Evolutionary conservation across 2,113 vertebrate genomes (phyloP).

Genomic region (Scophthalmus maximus): DNA sequence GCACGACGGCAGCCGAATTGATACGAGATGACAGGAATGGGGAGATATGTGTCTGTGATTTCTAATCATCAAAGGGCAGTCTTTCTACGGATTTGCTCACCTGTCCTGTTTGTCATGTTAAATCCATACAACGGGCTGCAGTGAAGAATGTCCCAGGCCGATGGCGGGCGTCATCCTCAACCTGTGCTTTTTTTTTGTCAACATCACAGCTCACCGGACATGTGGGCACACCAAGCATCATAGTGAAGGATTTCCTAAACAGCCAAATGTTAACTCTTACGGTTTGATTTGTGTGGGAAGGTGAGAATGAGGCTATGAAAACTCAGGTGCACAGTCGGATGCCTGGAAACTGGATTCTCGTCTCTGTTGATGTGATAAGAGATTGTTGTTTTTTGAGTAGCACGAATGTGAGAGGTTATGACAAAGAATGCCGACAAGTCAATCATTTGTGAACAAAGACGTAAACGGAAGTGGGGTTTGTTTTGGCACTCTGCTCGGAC

Average conservation of each 20-base stretch:
- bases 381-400: no score
- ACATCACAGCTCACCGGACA: constrained; percentile 3
- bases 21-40: constrained; percentile 31
- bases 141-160: neutral
- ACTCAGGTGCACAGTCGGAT: constrained; percentile 6
- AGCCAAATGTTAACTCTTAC: neutral
- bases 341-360: no score
- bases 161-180: constrained; percentile 22
- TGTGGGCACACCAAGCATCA: constrained; percentile 3
- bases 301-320: constrained; percentile 4
- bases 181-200: constrained; percentile 32
- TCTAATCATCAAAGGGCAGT: neutral
- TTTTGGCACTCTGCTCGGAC: no score
- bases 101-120: constrained; percentile 8
- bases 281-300: constrained; percentile 6
- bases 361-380: no score
- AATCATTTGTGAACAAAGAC: no score
- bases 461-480: no score
- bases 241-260: neutral
- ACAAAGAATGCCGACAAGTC: no score
- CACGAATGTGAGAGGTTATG: no score
- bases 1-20: neutral
- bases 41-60: neutral
- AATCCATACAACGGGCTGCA: constrained; percentile 7
- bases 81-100: constrained; percentile 17